A percentile compares a stretch with the other conserved stretches of the same genome.
Evolutionary conservation across 2,113 vertebrate genomes (phyloP).

Genomic region (Cebidichthys violaceus): DNA sequence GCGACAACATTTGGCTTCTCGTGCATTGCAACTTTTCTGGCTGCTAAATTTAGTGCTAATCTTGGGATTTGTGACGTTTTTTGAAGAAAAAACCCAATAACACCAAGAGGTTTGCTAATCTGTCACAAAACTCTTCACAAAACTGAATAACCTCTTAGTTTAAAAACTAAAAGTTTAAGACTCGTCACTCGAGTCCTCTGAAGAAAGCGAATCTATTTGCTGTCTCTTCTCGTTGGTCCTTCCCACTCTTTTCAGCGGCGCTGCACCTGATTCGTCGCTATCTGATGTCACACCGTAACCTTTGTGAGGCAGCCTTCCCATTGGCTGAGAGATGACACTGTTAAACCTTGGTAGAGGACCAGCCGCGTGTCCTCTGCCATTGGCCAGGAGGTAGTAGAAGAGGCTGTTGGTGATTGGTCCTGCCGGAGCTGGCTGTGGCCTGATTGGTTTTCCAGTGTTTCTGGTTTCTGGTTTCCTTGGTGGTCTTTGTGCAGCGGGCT

Average conservation of each 20-base stretch:
- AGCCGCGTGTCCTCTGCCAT: not conserved
- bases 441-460: conserved; percentile 2
- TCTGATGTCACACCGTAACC: not conserved
- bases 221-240: not conserved
- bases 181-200: conserved; percentile 63
- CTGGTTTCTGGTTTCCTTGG: conserved; percentile 20
- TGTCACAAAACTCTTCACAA: not conserved
- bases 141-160: not conserved
- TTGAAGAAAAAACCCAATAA: not conserved
- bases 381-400: conserved; percentile 39
- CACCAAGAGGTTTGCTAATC: no score
- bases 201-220: conserved; percentile 18
- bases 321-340: not conserved
- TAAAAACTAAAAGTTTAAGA: conserved; percentile 12
- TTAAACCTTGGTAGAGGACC: not conserved
- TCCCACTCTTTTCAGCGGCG: not conserved
- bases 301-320: not conserved
- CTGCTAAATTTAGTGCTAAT: not conserved
- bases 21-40: not conserved
- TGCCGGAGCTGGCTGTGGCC: not conserved
- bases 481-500: not conserved
- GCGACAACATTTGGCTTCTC: not conserved
- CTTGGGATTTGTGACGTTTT: not conserved
- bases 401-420: conserved; percentile 22
- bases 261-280: not conserved